phyloP scores from a whole-genome alignment of 2,888 invertebrate genomes.

The Dromius quadrimaculatus region DNA sequence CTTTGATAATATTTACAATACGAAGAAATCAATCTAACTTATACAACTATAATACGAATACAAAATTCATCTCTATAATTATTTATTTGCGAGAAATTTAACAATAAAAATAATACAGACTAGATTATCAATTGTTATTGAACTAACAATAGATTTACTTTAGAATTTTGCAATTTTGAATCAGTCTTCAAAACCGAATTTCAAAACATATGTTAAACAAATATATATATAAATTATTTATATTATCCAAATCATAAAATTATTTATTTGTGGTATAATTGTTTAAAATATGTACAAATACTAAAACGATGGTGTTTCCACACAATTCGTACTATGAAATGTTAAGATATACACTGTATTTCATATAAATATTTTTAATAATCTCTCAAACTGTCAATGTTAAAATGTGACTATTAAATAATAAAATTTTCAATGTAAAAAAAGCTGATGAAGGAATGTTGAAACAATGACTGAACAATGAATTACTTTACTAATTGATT shows the following conservation, averaged over 20 bases:
- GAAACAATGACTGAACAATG: neutral
- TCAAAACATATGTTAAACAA: constrained; percentile 2
- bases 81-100: constrained; percentile 14
- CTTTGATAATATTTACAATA: constrained; percentile 29
- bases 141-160: constrained; percentile 26
- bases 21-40: constrained; percentile 9
- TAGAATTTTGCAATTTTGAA: constrained; percentile 29
- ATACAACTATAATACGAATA: constrained; percentile 7
- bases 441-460: constrained; percentile 22
- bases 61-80: neutral
- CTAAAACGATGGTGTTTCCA: constrained; percentile 44
- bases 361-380: constrained; percentile 45
- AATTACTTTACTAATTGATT: neutral
- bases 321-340: constrained; percentile 42
- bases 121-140: constrained; percentile 26
- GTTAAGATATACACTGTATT: constrained; percentile 48
- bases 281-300: constrained; percentile 49
- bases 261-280: constrained; percentile 11
- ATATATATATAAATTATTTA: constrained; percentile 6
- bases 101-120: constrained; percentile 21
- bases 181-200: neutral
- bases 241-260: constrained; percentile 1
- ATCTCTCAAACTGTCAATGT: constrained; percentile 33
- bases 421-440: neutral
- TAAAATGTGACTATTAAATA: neutral